Conservation (phyloP, 2,797 vertebrate genomes). For the Columba guinea region DNA sequence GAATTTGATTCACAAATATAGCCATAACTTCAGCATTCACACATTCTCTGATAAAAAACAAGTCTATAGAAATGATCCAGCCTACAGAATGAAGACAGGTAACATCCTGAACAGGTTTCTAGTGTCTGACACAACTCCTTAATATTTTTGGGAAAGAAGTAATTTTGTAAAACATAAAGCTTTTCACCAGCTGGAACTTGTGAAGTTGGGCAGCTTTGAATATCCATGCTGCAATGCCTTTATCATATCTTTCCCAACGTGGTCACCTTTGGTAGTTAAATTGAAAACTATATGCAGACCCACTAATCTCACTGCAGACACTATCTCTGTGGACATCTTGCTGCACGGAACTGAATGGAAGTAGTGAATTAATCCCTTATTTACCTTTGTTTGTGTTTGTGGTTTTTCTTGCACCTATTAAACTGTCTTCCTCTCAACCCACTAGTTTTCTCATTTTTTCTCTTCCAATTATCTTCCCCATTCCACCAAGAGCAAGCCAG, state of each 20-base stretch:
- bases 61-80: neutral
- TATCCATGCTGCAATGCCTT: neutral
- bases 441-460: no score
- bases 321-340: neutral
- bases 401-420: no score
- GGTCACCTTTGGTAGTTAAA: neutral
- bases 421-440: no score
- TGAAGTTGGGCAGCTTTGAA: neutral
- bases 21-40: neutral
- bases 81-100: neutral
- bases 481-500: no score
- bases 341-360: neutral
- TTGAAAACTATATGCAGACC: neutral
- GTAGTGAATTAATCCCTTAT: no score
- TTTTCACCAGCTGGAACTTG: neutral
- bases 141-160: neutral
- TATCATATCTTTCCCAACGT: neutral
- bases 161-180: neutral
- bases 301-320: neutral
- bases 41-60: neutral
- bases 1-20: neutral
- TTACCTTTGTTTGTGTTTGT: no score
- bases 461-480: no score
- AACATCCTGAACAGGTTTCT: neutral
- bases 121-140: neutral